These are phyloP conservation scores for Candidula unifasciata DNA, from an alignment of 2,888 invertebrate genomes.

Conservation along the genomic window DNA sequence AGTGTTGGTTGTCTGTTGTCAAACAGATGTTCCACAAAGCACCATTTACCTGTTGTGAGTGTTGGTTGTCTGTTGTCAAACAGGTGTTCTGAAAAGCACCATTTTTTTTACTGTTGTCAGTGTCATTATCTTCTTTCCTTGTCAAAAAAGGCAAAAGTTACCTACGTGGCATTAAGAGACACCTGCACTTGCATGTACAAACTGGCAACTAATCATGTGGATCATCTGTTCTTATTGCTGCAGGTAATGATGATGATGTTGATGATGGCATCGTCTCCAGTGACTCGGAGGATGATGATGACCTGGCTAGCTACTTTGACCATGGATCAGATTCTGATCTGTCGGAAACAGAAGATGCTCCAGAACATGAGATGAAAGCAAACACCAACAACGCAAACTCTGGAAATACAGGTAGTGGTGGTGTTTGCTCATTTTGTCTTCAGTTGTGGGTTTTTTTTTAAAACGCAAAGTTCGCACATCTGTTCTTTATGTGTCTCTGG, in stretches of 20 bases:
- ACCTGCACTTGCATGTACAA: not conserved
- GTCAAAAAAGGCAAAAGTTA: no score
- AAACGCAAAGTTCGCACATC: no score
- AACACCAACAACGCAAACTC: slow-evolving; percentile 44
- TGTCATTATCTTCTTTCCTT: no score
- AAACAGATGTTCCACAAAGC: no score
- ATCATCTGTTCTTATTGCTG: not conserved
- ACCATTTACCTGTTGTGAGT: no score
- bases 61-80: no score
- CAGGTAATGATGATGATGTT: slow-evolving; percentile 65
- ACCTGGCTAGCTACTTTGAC: slow-evolving; percentile 71
- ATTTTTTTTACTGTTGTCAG: not conserved
- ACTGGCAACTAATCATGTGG: not conserved
- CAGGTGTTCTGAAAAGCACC: slow-evolving; percentile 60
- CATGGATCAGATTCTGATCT: slow-evolving; percentile 72
- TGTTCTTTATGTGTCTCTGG: no score
- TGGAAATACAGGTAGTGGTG: slow-evolving; percentile 22
- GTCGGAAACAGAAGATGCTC: slow-evolving; percentile 62
- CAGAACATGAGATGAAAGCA: slow-evolving; percentile 20
- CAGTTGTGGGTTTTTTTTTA: no score
- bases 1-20: no score
- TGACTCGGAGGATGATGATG: slow-evolving; percentile 70
- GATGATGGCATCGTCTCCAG: slow-evolving; percentile 67
- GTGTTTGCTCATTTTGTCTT: no score
- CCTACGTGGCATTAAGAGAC: no score